Conservation (phyloP, 2,113 vertebrate species). For the Puffinus mauretanicus region DNA sequence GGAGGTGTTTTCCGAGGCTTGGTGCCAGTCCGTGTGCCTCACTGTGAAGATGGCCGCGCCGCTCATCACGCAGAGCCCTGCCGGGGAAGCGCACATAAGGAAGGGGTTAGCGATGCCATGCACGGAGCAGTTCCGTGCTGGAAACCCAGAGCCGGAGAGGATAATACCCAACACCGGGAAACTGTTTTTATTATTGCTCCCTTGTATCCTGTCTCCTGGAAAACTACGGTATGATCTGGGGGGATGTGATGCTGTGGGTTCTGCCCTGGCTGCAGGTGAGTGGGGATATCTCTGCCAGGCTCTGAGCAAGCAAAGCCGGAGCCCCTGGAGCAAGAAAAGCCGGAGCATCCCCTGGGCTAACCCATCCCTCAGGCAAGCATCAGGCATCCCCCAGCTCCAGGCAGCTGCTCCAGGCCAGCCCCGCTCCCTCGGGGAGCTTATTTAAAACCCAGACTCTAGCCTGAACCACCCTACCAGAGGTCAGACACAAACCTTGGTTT, state of each 20-base stretch:
- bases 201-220: too few species aligned
- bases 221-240: rapidly evolving
- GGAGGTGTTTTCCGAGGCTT: not conserved
- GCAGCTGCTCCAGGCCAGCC: not conserved
- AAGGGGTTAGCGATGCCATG: rapidly evolving
- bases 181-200: not conserved
- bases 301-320: not conserved
- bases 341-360: not conserved
- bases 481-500: not conserved
- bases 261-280: not conserved
- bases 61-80: constrained; percentile 95
- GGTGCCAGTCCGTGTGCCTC: constrained; percentile 84
- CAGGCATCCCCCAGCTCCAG: not conserved
- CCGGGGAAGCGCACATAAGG: not conserved
- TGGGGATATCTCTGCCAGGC: not conserved
- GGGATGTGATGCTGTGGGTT: not conserved
- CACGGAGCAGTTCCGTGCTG: rapidly evolving
- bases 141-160: not conserved
- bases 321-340: not conserved
- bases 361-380: not conserved
- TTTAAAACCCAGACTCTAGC: not conserved
- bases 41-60: constrained; percentile 94
- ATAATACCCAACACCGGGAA: rapidly evolving
- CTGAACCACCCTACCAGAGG: not conserved
- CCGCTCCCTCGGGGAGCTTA: rapidly evolving